Evolutionary conservation across 2,888 invertebrate species (phyloP), one percentile per base, ranked within the genome.

Genomic region (Brenthis daphne): DNA sequence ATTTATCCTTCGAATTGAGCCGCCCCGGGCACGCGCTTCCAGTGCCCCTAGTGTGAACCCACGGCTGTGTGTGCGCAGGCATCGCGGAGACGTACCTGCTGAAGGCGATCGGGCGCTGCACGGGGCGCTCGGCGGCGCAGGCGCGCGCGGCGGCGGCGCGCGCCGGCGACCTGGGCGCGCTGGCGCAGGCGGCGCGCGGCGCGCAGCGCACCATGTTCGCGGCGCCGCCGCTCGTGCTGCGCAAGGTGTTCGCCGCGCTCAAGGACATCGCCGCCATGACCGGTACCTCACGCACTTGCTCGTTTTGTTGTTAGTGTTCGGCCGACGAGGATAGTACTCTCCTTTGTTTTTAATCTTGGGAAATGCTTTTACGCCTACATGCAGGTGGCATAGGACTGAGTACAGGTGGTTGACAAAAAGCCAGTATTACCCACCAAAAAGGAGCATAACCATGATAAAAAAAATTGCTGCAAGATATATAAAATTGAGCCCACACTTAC

Each of bases 21-120:
- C 20, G 20, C 20, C 20, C 20, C 20, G 20, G 20, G 20, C 20
- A 20, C 20, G 0, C 0, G 20, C 20, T 1, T 1, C 20, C 20
- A 16, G 16, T 16, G 16, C 16, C 0, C 16, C 16, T 16, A 16
- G 16, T 16, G 16, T 16, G 0, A 16, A 16, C 0, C 16, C 16
- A 16, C 16, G 16, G 16, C 16, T 16, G 20, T 20, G 20, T 20
- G 50, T n/a, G 5, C 8, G 12, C 98, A 80, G 99, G 99, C n/a
- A 95, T 98, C 64, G 99, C 99, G 0, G 99, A 99, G 82, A 97
- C 96, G 0, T 96, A 97, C 74, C 92, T 99, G 63, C 97, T 99
- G 96, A 99, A 98, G 92, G 98, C 98, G 0, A 96, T 99, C 60
- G 98, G 97, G 0, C 96, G 96, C 82, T 96, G 97, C 70, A 98